Evolutionary conservation across 23 tunicate genomes (phyloP).

Genomic region (Halocynthia roretzi): DNA sequence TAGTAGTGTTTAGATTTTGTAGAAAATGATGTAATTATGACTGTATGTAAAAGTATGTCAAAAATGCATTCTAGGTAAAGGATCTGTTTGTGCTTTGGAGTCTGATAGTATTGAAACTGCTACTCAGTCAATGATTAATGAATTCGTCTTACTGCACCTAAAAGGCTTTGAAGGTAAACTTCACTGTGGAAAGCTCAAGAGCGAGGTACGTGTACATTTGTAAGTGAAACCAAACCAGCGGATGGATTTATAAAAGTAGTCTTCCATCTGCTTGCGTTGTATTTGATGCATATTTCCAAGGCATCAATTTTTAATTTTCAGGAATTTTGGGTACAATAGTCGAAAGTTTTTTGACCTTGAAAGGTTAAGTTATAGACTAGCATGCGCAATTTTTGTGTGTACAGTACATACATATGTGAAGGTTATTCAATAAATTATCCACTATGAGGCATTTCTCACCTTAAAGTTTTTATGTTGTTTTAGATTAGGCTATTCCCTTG

Average conservation of each 20-base stretch:
- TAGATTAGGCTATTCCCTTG: constrained; percentile 42
- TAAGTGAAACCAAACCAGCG: too few species aligned
- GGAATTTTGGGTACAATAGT: neutral
- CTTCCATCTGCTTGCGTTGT: neutral
- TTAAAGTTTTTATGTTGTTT: neutral
- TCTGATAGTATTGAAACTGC: constrained; percentile 4
- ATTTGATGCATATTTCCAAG: neutral
- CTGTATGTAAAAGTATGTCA: neutral
- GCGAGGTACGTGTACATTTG: constrained; percentile 8
- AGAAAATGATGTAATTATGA: too few species aligned
- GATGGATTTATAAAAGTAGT: neutral
- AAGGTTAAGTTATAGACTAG: neutral
- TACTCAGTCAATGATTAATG: neutral
- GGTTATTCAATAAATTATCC: neutral
- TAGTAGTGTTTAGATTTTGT: too few species aligned
- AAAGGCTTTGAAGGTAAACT: constrained; percentile 19
- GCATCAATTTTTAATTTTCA: neutral
- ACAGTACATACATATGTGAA: too few species aligned
- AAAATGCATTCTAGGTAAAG: constrained; percentile 7
- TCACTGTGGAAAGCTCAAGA: constrained; percentile 41
- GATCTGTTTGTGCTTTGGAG: constrained; percentile 2
- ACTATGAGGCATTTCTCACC: neutral
- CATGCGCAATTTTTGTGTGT: too few species aligned
- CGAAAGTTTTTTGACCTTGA: neutral
- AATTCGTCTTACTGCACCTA: constrained; percentile 19